Evolutionary conservation across 2,113 vertebrate species (phyloP), one percentile per base, ranked within the genome.

Genomic region (Chionomys nivalis): DNA sequence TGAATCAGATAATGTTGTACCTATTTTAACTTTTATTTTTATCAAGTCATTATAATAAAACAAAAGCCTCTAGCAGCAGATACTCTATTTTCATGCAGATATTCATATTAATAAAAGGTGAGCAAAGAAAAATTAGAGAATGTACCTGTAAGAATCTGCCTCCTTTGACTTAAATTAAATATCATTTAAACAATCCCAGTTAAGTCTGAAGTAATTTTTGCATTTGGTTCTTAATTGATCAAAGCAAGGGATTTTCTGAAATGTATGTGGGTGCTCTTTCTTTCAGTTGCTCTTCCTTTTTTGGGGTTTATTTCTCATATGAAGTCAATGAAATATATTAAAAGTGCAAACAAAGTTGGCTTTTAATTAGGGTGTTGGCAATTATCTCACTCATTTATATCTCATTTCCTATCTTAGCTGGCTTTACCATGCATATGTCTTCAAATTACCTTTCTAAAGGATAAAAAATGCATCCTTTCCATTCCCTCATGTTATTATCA

Each of bases 311-410:
- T 97, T 98, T 97, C 94, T 96, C 98, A 96, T 98, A 93, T 87
- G 94, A 95, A 97, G 93, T 92, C 77, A 97, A 97, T 98, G 95
- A 97, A 98, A 97, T 95, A 96, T 97, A 98, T 97, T 73, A 95
- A 96, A 97, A 97, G 97, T 97, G 75, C 96, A 98, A 97, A 97
- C 94, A 94, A 96, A 90, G 93, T 96, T 98, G 89, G 61, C 77
- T 98, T 97, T 97, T 96, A 97, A 98, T 98, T 96, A 96, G 87
- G 88, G 93, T 94, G 73, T 96, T 97, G 96, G 96, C 98, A 93
- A 98, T 98, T 89, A 97, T 93, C 92, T 98, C 91, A 94, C 92
- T 98, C 97, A 76, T 97, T 98, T 96, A 97, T 93, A 61, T 36
- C 75, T 94, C 97, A 98, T 96, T 98, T 98, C 92, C 94, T 39